Evolutionary conservation across 2,888 invertebrate genomes (phyloP), one percentile per base, ranked within the genome.

Genomic region (Agonopterix alstromeriana): DNA sequence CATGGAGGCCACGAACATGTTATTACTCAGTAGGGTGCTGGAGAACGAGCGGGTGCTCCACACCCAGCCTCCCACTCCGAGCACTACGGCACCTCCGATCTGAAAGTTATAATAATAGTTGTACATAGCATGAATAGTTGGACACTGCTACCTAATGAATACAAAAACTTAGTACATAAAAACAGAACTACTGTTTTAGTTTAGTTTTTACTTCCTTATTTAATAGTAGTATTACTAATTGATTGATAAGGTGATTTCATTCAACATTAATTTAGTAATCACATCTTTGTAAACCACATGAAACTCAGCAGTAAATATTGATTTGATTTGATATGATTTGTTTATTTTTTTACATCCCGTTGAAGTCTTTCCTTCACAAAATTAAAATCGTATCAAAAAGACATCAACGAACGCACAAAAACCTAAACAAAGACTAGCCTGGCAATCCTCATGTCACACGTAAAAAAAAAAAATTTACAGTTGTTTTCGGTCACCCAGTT

Each of bases 1-100:
- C 41, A 97, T 93, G 0, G 97, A 94, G 27, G 96, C 97, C 46
- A 94, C 92, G 81, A 96, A 96, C 66, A 98, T 90, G 85, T 96
- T 95, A 65, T 94, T 96, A 51, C 96, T 96, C 57, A 97, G 90
- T 52, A 98, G 87, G 61, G 95, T 94, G 68, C 95, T 94, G 56
- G 97, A 92, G 77, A 94, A 96, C 38, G 95, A 93, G 57, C 95
- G 94, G 67, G 96, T 95, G 45, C 94, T 92, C 65, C 96, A 90
- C 35, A 97, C 94, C 95, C 97, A 97, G 48, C 96, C 89, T 10
- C 96, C 96, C 43, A 97, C 84, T 0, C 92, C 94, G 11, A 97
- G 91, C n/a, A 82, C 94, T 27, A 92, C 77, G 1, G 93, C 79
- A 35, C 97, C 97, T 14, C 96, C 96, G 57, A 97, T 71, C 97